phyloP scores from a whole-genome alignment of 2,113 vertebrate genomes.

The Lepus americanus region DNA sequence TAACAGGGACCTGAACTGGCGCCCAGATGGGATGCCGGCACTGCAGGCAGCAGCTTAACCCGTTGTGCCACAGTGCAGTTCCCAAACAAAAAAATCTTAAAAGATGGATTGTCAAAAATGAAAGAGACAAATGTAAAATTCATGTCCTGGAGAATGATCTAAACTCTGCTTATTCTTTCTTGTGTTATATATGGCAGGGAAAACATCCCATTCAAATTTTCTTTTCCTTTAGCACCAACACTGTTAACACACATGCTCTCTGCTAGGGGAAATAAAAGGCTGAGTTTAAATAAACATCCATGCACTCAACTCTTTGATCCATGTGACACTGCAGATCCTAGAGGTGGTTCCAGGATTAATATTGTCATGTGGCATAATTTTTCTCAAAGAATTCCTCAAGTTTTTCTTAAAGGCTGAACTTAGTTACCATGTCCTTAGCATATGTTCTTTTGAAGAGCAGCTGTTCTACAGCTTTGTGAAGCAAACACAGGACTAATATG shows the following conservation, averaged over 20 bases:
- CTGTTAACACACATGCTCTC: conserved; percentile 3
- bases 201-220: background rate
- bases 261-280: conserved; percentile 29
- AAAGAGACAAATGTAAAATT: conserved; percentile 43
- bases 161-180: conserved; percentile 28
- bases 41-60: too few species aligned
- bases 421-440: conserved; percentile 71
- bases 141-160: background rate
- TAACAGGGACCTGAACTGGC: too few species aligned
- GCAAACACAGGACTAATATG: conserved; percentile 51
- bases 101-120: conserved; percentile 26
- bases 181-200: background rate
- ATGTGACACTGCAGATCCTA: conserved; percentile 51
- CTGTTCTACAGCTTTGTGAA: conserved; percentile 74
- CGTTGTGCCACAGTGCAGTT: too few species aligned
- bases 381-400: conserved; percentile 69
- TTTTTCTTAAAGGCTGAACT: conserved; percentile 59
- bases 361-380: conserved; percentile 47
- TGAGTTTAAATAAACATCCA: conserved; percentile 52
- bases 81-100: background rate
- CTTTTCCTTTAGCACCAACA: background rate
- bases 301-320: conserved; percentile 42
- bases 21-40: too few species aligned
- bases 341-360: conserved; percentile 61
- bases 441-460: conserved; percentile 77